Percentiles rank a stretch among this genome's conserved stretches.
Evolutionary conservation across 2,113 vertebrate species (phyloP).

Genomic region (Vireo altiloquus): DNA sequence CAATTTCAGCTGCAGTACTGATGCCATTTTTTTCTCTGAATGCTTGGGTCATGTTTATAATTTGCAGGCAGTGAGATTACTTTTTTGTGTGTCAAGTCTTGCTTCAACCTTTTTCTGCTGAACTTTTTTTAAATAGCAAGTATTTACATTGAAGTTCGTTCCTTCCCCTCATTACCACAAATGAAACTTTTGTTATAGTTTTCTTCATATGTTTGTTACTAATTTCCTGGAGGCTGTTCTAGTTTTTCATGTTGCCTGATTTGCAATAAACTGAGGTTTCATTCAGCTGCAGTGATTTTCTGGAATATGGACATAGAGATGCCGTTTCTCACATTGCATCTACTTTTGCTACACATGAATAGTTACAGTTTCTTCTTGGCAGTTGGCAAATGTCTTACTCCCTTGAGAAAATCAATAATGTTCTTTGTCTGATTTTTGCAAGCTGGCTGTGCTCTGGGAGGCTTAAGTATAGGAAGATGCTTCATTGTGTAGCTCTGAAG

Average conservation of each 20-base stretch:
- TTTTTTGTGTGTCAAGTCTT: neutral
- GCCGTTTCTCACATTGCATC: neutral
- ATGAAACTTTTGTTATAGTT: neutral
- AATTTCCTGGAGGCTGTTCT: constrained; percentile 4
- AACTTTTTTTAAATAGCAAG: neutral
- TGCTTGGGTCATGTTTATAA: neutral
- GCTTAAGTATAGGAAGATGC: constrained; percentile 29
- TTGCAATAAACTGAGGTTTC: neutral
- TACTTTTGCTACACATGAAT: neutral
- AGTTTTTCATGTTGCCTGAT: neutral
- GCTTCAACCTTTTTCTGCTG: neutral
- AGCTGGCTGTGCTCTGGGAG: neutral
- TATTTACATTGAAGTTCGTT: neutral
- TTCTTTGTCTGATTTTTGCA: constrained; percentile 29
- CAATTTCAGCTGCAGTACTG: neutral
- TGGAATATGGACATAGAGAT: neutral
- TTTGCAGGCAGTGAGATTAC: neutral
- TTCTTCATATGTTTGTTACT: neutral
- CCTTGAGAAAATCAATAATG: constrained; percentile 9
- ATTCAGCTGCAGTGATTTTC: constrained; percentile 3
- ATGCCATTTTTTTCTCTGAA: neutral
- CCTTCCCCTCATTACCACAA: neutral
- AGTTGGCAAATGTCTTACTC: constrained; percentile 33
- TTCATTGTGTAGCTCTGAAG: constrained; percentile 57
- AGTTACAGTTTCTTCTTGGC: constrained; percentile 26